phyloP scores from a whole-genome alignment of 2,797 vertebrate genomes.

The Oryzias sinensis region DNA sequence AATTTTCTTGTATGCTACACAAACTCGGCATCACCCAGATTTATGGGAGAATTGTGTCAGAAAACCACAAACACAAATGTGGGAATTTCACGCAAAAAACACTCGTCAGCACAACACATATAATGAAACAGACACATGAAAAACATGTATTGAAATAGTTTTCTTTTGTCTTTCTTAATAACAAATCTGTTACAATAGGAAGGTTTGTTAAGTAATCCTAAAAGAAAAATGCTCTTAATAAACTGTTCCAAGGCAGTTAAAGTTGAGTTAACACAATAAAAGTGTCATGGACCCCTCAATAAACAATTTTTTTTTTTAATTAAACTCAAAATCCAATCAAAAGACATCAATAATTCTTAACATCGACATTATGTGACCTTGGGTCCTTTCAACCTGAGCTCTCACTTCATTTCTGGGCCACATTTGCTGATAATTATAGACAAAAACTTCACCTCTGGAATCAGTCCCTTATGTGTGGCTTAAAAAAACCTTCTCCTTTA shows the following conservation, averaged over 20 bases:
- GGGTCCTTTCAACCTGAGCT: neutral
- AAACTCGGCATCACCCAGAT: constrained; percentile 68
- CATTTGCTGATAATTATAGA: neutral
- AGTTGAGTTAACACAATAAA: no score
- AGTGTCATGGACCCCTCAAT: no score
- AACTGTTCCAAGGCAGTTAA: no score
- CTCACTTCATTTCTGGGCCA: neutral
- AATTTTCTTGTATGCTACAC: constrained; percentile 52
- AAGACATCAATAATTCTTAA: neutral
- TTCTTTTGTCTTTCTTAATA: no score
- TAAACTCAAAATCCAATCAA: neutral
- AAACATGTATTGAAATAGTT: no score
- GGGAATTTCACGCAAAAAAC: constrained; percentile 13
- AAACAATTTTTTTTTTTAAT: neutral
- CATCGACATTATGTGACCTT: neutral
- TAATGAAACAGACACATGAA: no score
- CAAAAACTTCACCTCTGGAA: neutral
- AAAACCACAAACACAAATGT: constrained; percentile 31
- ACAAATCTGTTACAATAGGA: no score
- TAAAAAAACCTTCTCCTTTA: neutral
- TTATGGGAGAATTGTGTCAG: constrained; percentile 54
- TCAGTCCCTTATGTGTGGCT: neutral
- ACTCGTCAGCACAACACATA: neutral
- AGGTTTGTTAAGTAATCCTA: no score
- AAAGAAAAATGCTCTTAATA: no score